Evolutionary conservation across 2,888 invertebrate species (phyloP), one percentile per base, ranked within the genome.

Genomic region (Sinohyriopsis cumingii): DNA sequence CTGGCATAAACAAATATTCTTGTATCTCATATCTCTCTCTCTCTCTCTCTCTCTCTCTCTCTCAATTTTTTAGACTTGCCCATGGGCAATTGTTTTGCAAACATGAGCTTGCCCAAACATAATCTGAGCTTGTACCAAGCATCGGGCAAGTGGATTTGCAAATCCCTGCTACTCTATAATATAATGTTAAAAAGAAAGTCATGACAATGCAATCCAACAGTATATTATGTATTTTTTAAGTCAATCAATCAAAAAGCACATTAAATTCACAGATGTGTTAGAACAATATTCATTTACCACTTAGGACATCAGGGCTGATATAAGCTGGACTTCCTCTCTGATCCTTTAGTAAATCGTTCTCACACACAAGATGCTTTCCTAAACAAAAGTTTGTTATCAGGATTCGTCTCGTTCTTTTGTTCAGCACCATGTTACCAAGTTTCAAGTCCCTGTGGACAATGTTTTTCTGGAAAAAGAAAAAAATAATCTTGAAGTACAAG

Each of bases 261-360:
- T 22, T 28, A 59, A 5, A 28, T 63, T 24, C 9, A 69, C n/a
- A 24, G 53, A 5, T 28, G 24, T 1, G 18, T 59, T 18, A 55
- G 25, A 24, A 54, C 25, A 54, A 45, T 70, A 5, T 25, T n/a
- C 22, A 78, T 83, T 73, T 75, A 80, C 94, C 94, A 90, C 93
- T 92, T 6, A 95, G 90, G 9, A 95, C 94, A 88, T 95, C 95
- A 0, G 95, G 95, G 2, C 94, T 94, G 80, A 95, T 95, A 88
- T 95, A 95, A 0, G 95, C 95, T 1, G 95, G 95, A 0, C 94
- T 94, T 1, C 95, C 95, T 87, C 94, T 91, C 87, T 95, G 94
- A 89, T 95, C 95, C 82, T 93, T 93, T 59, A 95, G 89, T 55
- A 93, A 89, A 82, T 94, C 94, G 76, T 93, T 92, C 83, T 94